Percentiles rank a stretch among this genome's conserved stretches.
Evolutionary conservation across 1,140 invertebrate species (phyloP).

Genomic region (Psix sp.): DNA sequence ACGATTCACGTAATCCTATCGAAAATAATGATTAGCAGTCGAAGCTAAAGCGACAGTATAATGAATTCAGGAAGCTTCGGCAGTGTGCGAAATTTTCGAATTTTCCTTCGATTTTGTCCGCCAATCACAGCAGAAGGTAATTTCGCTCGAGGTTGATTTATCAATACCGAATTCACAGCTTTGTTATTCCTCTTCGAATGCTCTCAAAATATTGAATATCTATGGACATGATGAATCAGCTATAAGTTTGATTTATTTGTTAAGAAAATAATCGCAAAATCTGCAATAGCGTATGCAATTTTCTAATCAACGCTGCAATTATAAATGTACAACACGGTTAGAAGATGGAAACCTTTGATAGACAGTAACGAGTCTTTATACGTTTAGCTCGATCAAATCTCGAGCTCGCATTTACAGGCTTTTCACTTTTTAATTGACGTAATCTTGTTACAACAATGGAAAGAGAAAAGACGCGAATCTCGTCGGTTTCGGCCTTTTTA

Average conservation of each 20-base stretch:
- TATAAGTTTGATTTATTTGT: too few species aligned
- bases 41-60: constrained; percentile 49
- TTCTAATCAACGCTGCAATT: too few species aligned
- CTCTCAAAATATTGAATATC: too few species aligned
- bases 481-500: constrained; percentile 3
- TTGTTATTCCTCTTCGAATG: too few species aligned
- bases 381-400: constrained; percentile 14
- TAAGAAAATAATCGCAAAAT: too few species aligned
- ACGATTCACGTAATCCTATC: constrained; percentile 51
- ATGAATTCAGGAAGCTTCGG: constrained; percentile 44
- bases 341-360: constrained; percentile 1
- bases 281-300: too few species aligned
- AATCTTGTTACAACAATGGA: constrained; percentile 26
- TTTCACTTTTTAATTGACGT: constrained; percentile 35
- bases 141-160: too few species aligned
- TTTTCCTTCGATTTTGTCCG: constrained; percentile 9
- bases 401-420: constrained; percentile 5
- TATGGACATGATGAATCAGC: too few species aligned
- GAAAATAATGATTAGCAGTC: constrained; percentile 50
- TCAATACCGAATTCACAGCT: too few species aligned
- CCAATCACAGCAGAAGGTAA: not conserved
- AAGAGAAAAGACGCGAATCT: constrained; percentile 20
- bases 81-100: constrained; percentile 20
- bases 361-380: constrained; percentile 4
- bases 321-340: too few species aligned